These are phyloP conservation scores for Sinopyrophorus schimmeli DNA, from an alignment of 2,888 invertebrate genomes.

Conservation along the genomic window DNA sequence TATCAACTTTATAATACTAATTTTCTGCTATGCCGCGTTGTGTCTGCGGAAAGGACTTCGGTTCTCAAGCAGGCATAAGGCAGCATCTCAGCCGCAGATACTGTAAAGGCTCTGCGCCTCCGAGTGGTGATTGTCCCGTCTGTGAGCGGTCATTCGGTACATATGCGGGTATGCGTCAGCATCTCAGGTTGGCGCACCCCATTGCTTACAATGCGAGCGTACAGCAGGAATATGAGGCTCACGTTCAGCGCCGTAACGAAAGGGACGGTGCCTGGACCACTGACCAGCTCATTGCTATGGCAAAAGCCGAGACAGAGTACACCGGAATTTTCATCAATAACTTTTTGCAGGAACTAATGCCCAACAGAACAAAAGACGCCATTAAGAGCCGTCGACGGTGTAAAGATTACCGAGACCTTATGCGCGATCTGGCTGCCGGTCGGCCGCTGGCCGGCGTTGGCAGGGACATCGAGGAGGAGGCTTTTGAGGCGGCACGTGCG, in stretches of 20 bases:
- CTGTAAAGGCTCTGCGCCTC: constrained; percentile 1
- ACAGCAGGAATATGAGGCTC: neutral
- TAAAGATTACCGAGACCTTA: neutral
- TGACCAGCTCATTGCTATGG: neutral
- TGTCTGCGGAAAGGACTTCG: neutral
- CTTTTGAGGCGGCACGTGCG: neutral
- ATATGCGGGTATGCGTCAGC: neutral
- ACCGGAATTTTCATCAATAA: neutral
- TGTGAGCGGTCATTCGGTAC: neutral
- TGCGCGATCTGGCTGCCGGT: neutral
- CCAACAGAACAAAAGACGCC: neutral
- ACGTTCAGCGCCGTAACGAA: neutral
- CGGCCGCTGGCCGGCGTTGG: too few species aligned
- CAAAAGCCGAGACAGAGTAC: neutral
- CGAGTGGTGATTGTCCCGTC: too few species aligned
- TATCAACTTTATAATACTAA: too few species aligned
- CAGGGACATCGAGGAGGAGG: neutral
- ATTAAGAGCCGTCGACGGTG: neutral
- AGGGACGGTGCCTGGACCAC: neutral
- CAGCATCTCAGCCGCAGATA: neutral
- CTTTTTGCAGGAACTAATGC: neutral
- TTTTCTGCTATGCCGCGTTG: too few species aligned
- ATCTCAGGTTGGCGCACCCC: neutral
- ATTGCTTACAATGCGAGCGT: neutral
- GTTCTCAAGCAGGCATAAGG: neutral